Conservation (phyloP, 2,113 vertebrate species). For the Tamias sibiricus region DNA sequence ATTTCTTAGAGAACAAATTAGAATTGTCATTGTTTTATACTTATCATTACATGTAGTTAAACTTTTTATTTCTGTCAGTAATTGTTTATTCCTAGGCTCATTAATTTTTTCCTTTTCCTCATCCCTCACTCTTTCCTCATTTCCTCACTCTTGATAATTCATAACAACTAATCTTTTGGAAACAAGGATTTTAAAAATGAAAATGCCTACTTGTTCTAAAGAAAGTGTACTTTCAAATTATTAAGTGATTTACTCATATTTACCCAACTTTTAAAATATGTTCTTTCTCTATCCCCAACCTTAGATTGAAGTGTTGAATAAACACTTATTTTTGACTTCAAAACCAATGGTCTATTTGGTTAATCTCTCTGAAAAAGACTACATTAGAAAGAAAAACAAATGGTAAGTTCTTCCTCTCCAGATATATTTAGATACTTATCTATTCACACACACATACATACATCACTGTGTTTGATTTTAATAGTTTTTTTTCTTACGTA, state of each 20-base stretch:
- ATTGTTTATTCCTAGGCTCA: slow-evolving; percentile 47
- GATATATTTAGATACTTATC: not conserved
- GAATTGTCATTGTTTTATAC: slow-evolving; percentile 49
- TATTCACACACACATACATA: not conserved
- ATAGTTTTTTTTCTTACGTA: slow-evolving; percentile 29
- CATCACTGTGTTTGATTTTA: not conserved
- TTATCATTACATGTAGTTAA: not conserved
- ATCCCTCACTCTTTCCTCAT: not conserved
- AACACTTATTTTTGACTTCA: slow-evolving; percentile 97
- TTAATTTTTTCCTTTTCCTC: slow-evolving; percentile 4
- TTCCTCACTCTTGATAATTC: slow-evolving; percentile 47
- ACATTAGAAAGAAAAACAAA: slow-evolving; percentile 99
- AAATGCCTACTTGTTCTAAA: slow-evolving; percentile 54
- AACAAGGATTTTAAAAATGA: slow-evolving; percentile 48
- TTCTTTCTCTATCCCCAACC: slow-evolving; percentile 67
- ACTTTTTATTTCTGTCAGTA: slow-evolving; percentile 52
- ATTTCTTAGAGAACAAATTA: slow-evolving; percentile 55
- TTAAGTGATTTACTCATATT: slow-evolving; percentile 35
- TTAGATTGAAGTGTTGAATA: slow-evolving; percentile 98
- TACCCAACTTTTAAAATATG: slow-evolving; percentile 61
- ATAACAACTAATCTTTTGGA: slow-evolving; percentile 61
- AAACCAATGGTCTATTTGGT: slow-evolving; percentile 99
- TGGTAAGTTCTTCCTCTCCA: slow-evolving; percentile 90
- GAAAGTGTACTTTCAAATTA: slow-evolving; percentile 53
- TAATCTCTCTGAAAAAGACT: slow-evolving; percentile 98